These are phyloP conservation scores for Drosophila pandora DNA, from an alignment of 1,140 invertebrate genomes.

Conservation along the genomic window DNA sequence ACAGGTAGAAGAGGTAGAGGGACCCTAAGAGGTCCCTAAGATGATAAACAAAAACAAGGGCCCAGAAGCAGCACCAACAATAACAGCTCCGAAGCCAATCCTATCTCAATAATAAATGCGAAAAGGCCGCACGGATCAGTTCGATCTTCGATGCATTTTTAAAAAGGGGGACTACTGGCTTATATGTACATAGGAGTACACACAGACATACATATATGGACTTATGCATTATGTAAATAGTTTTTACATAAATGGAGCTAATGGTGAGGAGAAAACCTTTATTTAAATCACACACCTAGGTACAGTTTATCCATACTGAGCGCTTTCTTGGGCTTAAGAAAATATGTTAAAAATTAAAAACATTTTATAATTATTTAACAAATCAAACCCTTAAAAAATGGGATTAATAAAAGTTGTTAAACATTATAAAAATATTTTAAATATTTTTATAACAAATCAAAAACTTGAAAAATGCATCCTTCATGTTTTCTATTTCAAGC, in stretches of 20 bases:
- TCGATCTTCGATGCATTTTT: conserved; percentile 23
- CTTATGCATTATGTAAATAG: conserved; percentile 35
- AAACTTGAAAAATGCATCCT: background rate
- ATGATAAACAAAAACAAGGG: conserved; percentile 52
- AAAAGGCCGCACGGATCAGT: conserved; percentile 35
- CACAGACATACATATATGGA: background rate
- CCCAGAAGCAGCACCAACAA: conserved; percentile 17
- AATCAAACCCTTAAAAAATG: background rate
- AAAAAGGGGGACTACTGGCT: conserved; percentile 7
- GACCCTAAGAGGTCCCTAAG: conserved; percentile 15
- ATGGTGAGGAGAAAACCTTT: conserved; percentile 6
- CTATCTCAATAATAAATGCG: conserved; percentile 45
- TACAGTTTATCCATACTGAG: conserved; percentile 13
- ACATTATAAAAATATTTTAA: too few species aligned
- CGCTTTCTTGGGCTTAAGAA: background rate
- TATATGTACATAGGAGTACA: background rate
- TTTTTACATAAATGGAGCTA: background rate
- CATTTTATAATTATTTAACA: background rate
- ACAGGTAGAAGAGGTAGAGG: conserved; percentile 61
- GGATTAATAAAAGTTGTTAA: background rate
- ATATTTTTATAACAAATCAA: background rate
- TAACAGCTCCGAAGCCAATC: conserved; percentile 30
- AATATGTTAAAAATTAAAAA: too few species aligned
- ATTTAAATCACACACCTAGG: conserved; percentile 31
- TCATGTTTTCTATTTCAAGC: too few species aligned